Evolutionary conservation across 2,797 vertebrate genomes (phyloP), one percentile per base, ranked within the genome.

Genomic region (Anguilla megastoma): DNA sequence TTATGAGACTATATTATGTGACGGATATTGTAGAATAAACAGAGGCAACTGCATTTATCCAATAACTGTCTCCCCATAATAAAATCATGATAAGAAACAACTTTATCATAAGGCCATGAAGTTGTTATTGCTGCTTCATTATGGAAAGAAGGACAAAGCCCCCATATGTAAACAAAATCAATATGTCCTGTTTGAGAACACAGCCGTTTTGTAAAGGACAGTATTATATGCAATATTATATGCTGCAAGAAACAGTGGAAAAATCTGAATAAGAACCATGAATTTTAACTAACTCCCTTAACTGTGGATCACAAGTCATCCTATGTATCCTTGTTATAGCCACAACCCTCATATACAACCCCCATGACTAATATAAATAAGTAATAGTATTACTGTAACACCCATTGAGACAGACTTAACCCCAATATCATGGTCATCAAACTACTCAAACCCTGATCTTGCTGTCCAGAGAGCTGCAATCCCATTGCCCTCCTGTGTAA

Each of bases 41-140:
- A 88, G 18, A 85, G 52, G n/a, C 8, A 50, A 76, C 27, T 36
- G 27, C 45, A 74, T 88, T 24, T 7, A 30, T 16, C 6, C 36
- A 88, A 88, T 54, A 85, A 33, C 36, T 21, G 54, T 56, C 69
- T 85, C 54, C 33, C 52, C 54, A 41, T 76, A 76, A 85, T 86
- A 71, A 85, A 85, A 79, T 33, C 50, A 82, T 50, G 79, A 50
- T n/a, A 82, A 50, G 21, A 50, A 82, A n/a, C 79, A 82, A 50
- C 6, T 48, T 6, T 50, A 82, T 50, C 79, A 82, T n/a, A 82
- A 50, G 21, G 21, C 36, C n/a, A 24, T 80, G 9, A 33, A 36
- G 71, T 48, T 80, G 48, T 80, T 80, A n/a, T 21, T 24, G 18
- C 41, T 80, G 41, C 76, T 41, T 82, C 33, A 50, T n/a, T 21